Conservation (phyloP, 1,140 invertebrate species). For the Oscheius sp. region DNA sequence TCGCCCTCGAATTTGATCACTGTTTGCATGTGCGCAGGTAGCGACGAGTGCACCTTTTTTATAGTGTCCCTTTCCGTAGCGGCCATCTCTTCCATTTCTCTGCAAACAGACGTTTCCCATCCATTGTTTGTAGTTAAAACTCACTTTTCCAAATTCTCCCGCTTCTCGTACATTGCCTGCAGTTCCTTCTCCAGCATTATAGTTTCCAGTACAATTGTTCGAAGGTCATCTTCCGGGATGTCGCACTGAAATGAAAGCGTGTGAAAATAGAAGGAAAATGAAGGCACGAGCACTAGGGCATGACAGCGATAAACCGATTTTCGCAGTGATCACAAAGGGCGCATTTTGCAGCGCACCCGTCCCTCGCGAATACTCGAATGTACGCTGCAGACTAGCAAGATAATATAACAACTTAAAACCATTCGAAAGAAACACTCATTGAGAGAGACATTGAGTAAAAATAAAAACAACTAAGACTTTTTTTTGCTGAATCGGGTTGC, state of each 20-base stretch:
- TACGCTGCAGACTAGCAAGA: too few species aligned
- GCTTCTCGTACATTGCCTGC: neutral
- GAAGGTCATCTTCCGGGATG: neutral
- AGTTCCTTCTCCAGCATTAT: neutral
- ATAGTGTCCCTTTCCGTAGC: constrained; percentile 3
- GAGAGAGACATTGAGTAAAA: too few species aligned
- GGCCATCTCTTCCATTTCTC: constrained; percentile 7
- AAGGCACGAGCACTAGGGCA: neutral
- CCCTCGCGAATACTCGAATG: neutral
- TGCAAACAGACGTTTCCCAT: neutral
- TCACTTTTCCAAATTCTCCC: neutral
- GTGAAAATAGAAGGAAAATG: neutral
- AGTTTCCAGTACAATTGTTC: neutral
- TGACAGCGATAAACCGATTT: constrained; percentile 11
- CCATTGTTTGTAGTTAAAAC: neutral
- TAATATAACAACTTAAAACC: too few species aligned
- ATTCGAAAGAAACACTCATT: too few species aligned
- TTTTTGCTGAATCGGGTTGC: too few species aligned
- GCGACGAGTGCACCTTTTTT: constrained; percentile 5
- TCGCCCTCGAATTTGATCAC: constrained; percentile 4
- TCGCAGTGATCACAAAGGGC: neutral
- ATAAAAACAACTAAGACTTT: too few species aligned
- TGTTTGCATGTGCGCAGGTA: constrained; percentile 23
- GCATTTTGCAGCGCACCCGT: too few species aligned
- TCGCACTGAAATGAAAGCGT: neutral